Evolutionary conservation across 92 coral and sea anemone genomes (phyloP).

Genomic region (Epizoanthus illoricatus): DNA sequence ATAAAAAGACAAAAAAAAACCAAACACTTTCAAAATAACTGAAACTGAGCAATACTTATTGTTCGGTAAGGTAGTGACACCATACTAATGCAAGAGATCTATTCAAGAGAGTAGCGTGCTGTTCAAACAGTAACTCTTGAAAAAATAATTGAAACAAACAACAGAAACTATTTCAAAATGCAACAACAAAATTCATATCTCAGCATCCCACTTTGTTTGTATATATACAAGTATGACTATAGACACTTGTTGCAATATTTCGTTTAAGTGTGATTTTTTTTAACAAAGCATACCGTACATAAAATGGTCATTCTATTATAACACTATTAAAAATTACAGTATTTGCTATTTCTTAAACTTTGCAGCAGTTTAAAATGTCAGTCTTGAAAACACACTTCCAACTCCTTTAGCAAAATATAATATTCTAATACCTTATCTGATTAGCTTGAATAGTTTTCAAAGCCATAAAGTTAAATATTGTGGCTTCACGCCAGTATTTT

Average conservation of each 20-base stretch:
- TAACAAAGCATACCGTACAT: background rate
- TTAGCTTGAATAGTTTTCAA: slow-evolving; percentile 5
- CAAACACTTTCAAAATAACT: too few species aligned
- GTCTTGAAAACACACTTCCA: background rate
- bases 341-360: background rate
- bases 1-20: too few species aligned
- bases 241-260: background rate
- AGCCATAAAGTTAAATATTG: slow-evolving; percentile 22
- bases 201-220: background rate
- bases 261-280: background rate
- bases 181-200: background rate
- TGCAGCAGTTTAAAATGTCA: background rate
- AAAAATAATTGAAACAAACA: too few species aligned
- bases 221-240: background rate
- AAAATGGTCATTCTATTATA: background rate
- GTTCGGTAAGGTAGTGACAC: too few species aligned
- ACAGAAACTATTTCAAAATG: too few species aligned
- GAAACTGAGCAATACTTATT: too few species aligned
- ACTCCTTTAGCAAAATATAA: slow-evolving; percentile 1
- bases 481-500: background rate
- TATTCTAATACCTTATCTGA: slow-evolving; percentile 6
- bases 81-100: too few species aligned
- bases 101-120: too few species aligned
- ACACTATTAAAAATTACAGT: background rate
- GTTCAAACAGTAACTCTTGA: too few species aligned